Conservation (phyloP, 2,797 vertebrate genomes). For the Sebastes flavidus region DNA sequence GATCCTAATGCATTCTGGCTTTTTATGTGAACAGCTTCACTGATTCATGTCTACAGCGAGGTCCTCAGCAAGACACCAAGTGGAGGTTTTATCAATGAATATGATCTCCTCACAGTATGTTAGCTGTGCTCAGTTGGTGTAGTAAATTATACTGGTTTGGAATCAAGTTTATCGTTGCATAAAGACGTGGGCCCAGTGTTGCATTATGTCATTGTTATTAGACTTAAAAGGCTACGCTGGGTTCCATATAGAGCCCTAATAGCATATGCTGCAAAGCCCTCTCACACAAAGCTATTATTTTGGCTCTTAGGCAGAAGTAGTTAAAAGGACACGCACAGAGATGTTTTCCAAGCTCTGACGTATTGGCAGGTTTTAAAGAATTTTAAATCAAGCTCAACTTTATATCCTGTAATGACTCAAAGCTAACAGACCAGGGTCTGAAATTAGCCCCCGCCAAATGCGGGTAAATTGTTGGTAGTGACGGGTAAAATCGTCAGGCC, state of each 20-base stretch:
- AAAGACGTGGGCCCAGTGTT: neutral
- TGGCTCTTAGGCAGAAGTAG: neutral
- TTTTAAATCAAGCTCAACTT: neutral
- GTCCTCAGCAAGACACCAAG: neutral
- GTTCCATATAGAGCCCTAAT: neutral
- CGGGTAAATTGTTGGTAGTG: too few species aligned
- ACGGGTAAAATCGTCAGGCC: too few species aligned
- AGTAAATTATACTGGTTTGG: constrained; percentile 10
- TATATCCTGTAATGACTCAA: neutral
- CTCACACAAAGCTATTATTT: constrained; percentile 14
- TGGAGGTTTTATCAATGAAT: neutral
- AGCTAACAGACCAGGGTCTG: neutral
- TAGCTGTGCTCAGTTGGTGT: constrained; percentile 1
- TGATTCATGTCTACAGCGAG: neutral
- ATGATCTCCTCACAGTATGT: constrained; percentile 3
- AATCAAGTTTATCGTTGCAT: constrained; percentile 16
- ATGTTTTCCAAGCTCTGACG: constrained; percentile 1
- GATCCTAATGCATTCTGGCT: neutral
- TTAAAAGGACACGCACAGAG: neutral
- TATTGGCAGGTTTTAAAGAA: neutral
- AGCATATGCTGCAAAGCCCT: neutral
- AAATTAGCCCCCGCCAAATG: too few species aligned
- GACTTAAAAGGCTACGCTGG: neutral
- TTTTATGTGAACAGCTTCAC: neutral
- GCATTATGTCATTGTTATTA: constrained; percentile 11